Conservation (phyloP, 2,888 invertebrate species). For the Nomada hirtipes region DNA sequence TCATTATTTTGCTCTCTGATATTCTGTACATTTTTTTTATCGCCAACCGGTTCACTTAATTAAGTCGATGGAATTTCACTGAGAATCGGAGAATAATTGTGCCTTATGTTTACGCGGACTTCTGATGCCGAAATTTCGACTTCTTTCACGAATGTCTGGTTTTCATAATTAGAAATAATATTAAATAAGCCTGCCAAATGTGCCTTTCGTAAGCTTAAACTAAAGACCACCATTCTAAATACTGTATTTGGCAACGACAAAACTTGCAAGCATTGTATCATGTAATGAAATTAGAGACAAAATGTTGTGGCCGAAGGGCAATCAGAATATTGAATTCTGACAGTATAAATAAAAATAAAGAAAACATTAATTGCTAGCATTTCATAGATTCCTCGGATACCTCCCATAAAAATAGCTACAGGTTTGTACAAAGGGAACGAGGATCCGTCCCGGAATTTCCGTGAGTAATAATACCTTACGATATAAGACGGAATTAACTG, state of each 20-base stretch:
- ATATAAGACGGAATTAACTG: not conserved
- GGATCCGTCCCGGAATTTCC: conserved; percentile 12
- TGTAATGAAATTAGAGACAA: not conserved
- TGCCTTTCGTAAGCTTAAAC: conserved; percentile 2
- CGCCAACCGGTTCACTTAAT: not conserved
- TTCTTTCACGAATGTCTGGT: not conserved
- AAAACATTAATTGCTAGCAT: conserved; percentile 1
- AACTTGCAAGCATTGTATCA: no score
- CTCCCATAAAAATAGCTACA: conserved; percentile 31
- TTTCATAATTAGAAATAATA: no score
- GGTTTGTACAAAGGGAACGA: conserved; percentile 8
- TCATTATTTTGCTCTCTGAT: not conserved
- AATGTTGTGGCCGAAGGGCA: no score
- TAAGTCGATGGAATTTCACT: not conserved
- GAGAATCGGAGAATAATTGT: conserved; percentile 1
- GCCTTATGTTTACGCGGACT: not conserved
- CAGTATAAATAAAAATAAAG: conserved; percentile 27
- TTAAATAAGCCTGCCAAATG: no score
- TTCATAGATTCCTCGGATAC: conserved; percentile 13
- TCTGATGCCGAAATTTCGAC: no score
- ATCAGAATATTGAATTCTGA: not conserved
- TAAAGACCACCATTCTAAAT: not conserved
- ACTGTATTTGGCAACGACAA: no score
- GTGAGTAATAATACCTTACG: conserved; percentile 38
- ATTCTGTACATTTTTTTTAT: conserved; percentile 12